These are phyloP conservation scores for Drosophila micromelanica DNA, from an alignment of 1,140 invertebrate species.

Conservation along the genomic window DNA sequence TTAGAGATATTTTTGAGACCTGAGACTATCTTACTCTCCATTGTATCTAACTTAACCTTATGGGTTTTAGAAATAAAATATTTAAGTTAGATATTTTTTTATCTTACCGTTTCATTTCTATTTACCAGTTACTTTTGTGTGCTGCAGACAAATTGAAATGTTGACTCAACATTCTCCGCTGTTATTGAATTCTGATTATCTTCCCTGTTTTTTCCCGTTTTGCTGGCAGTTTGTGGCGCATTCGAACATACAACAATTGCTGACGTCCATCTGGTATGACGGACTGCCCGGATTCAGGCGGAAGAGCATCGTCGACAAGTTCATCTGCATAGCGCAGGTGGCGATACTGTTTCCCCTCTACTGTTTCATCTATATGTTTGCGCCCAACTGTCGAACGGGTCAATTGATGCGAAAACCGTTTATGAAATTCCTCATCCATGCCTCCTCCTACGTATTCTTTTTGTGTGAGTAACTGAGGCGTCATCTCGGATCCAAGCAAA, in stretches of 20 bases:
- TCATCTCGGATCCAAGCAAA: slow-evolving; percentile 18
- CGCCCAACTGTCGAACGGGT: slow-evolving; percentile 90
- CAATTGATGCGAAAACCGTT: slow-evolving; percentile 94
- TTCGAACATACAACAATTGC: slow-evolving; percentile 95
- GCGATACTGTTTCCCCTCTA: slow-evolving; percentile 94
- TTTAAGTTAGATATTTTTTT: no score
- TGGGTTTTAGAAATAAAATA: no score
- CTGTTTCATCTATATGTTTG: slow-evolving; percentile 92
- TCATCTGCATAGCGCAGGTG: slow-evolving; percentile 90
- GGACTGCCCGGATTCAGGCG: slow-evolving; percentile 93
- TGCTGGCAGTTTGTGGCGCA: slow-evolving; percentile 93
- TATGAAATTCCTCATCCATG: slow-evolving; percentile 97
- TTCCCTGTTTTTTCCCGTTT: background rate
- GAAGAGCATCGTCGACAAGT: slow-evolving; percentile 89
- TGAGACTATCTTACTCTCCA: no score
- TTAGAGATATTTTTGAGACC: no score
- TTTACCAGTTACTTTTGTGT: background rate
- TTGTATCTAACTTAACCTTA: no score
- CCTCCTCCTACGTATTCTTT: slow-evolving; percentile 96
- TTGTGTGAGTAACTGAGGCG: slow-evolving; percentile 89
- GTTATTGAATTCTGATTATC: background rate
- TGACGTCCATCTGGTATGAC: slow-evolving; percentile 96
- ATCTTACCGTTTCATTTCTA: background rate
- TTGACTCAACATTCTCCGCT: background rate
- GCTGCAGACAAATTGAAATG: background rate